Evolutionary conservation across 1,140 invertebrate species (phyloP), one percentile per base, ranked within the genome.

Genomic region (Apolygus lucorum): DNA sequence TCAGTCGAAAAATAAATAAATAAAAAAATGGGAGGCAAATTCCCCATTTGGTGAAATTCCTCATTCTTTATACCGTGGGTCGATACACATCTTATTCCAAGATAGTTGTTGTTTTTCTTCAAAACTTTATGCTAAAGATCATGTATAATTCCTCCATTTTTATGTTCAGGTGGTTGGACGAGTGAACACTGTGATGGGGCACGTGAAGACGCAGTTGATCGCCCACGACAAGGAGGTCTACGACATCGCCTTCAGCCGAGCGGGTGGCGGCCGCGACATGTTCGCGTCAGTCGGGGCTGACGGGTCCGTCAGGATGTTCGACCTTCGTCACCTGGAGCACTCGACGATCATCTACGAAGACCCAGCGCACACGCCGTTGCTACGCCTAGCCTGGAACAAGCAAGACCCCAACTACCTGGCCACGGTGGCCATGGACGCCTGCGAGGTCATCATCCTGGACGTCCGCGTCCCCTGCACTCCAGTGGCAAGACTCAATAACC

Each of bases 211-310:
- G 0, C 96, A 99, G 79, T 82, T 99, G 0, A 99, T 99, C 74
- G 98, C 98, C 63, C 98, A 99, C 79, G 98, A 99, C 78, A 99
- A 99, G 80, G 97, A 99, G 81, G 98, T 99, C 2, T 99, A 99
- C 79, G 98, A 99, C 78, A 99, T 99, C 74, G 88, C 88, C 27
- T 99, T 99, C 79, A 98, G 94, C 76, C 84, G 96, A 74, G 95
- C 96, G 64, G 95, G 95, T 63, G 96, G 96, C 69, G 97, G 97
- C 0, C 85, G 96, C n/a, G 98, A 99, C 79, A 98, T 99, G 92
- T 99, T 99, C 84, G 97, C 96, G 14, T 98, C 95, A 24, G 97
- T 99, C 67, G 96, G 96, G 65, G 97, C 96, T 1, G 97, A 99
- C 82, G 97, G 97, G 4, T 98, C 96, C 4, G 96, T 99, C 0